Base-by-base conservation (phyloP, 2,888 invertebrate species). In the Aromia moschata region DNA sequence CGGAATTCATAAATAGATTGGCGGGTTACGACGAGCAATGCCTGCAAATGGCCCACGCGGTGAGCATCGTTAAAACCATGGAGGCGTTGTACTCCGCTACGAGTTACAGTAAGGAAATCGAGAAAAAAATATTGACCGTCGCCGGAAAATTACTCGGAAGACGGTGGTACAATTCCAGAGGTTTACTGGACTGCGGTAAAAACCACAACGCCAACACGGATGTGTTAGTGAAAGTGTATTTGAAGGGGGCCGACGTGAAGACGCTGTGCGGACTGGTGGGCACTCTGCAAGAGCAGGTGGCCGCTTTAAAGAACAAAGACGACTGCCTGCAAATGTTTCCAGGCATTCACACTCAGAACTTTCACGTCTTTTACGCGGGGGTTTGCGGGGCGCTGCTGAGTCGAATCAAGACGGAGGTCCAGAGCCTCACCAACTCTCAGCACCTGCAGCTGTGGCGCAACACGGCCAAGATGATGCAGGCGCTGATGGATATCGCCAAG, bases 151-250 rank as follows among this genome's bases (percentile, higher is more conserved):
- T 92, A 67, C 80, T 93, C 65, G 84, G 83, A 30, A 84, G 85
- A 53, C 85, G 87, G 62, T 93, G 93, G 93, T 86, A 86, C 69
- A 85, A 86, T 60, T 77, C 82, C 36, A 85, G 87, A 67, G 89
- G 90, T 1, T 73, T 80, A 59, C 76, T 83, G 52, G 89, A 90
- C 72, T 88, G 86, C 63, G 92, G 91, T 10, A 82, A 88, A 7
- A 74, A 62, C 16, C 69, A 67, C 16, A 72, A 71, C 53, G 51
- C 68, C 9, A 72, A 77, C 53, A 71, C 92, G 11, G 87, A 90
- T 71, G 82, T 83, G 59, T 78, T 93, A 49, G 79, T 90, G 11
- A 86, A 85, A 70, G 84, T 84, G n/a, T 90, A 87, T 76, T 83
- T 91, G 4, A 80, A 61, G 20, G 84, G 85, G 59, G 85, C 85